A percentile compares a stretch with the other conserved stretches of the same genome.
Conservation (phyloP, 2,113 vertebrate genomes). For the Cnemophilus loriae region DNA sequence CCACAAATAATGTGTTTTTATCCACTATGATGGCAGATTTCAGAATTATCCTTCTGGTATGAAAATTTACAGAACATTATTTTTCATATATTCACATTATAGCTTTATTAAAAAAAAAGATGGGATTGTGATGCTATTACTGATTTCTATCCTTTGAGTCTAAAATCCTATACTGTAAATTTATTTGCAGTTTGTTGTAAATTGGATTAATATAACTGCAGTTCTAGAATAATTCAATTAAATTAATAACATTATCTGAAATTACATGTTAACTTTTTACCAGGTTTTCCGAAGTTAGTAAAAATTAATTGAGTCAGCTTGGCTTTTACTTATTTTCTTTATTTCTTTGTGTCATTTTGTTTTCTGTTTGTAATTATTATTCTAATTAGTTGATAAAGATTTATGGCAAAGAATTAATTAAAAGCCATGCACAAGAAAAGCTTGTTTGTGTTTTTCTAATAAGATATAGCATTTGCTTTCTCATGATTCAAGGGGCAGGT, state of each 20-base stretch:
- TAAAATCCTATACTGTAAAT: background rate
- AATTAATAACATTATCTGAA: conserved; percentile 15
- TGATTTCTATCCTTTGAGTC: background rate
- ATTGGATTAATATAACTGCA: background rate
- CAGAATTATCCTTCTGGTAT: background rate
- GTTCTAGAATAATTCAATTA: background rate
- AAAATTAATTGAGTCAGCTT: background rate
- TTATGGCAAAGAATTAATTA: background rate
- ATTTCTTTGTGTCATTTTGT: background rate
- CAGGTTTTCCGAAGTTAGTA: background rate
- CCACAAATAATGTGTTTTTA: background rate
- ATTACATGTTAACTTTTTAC: background rate
- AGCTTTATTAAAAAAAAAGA: background rate
- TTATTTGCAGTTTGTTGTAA: background rate
- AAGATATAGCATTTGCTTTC: background rate
- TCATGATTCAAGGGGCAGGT: conserved; percentile 54
- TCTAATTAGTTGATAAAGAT: conserved; percentile 23
- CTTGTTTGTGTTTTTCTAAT: conserved; percentile 27
- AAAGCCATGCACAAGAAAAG: background rate
- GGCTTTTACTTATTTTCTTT: background rate
- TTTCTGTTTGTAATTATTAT: conserved; percentile 6
- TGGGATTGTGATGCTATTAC: background rate
- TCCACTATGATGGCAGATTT: background rate
- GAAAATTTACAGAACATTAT: background rate
- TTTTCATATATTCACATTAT: background rate